Percentiles rank a stretch among this genome's conserved stretches.
phyloP scores from a whole-genome alignment of 1,140 invertebrate genomes.

The Apis mellifera region DNA sequence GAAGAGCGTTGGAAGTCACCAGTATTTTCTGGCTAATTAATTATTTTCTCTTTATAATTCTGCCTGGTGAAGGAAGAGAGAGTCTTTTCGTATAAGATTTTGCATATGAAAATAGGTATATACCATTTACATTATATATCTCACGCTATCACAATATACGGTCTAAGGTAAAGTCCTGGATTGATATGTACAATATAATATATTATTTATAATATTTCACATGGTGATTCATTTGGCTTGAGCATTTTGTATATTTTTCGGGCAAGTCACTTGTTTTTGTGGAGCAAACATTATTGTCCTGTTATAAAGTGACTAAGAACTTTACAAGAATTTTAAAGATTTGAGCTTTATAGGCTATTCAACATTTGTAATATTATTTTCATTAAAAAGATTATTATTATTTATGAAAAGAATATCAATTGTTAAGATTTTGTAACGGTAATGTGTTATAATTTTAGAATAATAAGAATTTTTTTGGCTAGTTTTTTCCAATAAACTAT shows the following conservation, averaged over 20 bases:
- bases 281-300: not conserved
- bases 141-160: conserved; percentile 57
- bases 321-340: not conserved
- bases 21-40: not conserved
- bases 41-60: not conserved
- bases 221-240: not conserved
- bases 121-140: conserved; percentile 66
- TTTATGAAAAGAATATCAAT: too few species aligned
- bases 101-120: conserved; percentile 70
- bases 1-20: conserved; percentile 43
- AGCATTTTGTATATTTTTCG: not conserved
- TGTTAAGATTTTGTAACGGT: too few species aligned
- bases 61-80: conserved; percentile 38
- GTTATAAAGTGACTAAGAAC: not conserved
- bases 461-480: not conserved
- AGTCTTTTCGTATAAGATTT: conserved; percentile 53
- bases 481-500: not conserved
- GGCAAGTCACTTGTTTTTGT: not conserved
- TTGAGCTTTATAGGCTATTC: not conserved
- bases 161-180: conserved; percentile 53
- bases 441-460: not conserved
- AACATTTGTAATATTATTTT: too few species aligned
- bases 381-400: too few species aligned
- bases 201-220: conserved; percentile 35
- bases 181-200: conserved; percentile 71